These are phyloP conservation scores for Camelus bactrianus DNA, from an alignment of 2,113 vertebrate species.

Conservation along the genomic window DNA sequence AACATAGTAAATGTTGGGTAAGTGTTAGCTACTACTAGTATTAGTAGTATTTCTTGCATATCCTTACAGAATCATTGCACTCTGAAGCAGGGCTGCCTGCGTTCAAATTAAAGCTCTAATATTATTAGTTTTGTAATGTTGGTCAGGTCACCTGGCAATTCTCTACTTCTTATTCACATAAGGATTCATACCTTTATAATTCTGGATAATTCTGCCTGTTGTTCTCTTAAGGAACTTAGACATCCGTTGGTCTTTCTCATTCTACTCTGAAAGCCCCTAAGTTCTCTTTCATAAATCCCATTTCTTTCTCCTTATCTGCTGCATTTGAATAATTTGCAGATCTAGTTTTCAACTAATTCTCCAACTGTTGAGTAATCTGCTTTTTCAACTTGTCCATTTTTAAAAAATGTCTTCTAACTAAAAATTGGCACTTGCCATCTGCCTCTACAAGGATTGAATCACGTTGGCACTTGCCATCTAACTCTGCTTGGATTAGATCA, in stretches of 20 bases:
- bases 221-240: background rate
- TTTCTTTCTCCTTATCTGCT: constrained; percentile 25
- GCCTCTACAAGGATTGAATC: too few species aligned
- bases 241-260: background rate
- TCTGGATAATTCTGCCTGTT: background rate
- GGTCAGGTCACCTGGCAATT: background rate
- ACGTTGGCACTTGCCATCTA: too few species aligned
- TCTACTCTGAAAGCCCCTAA: background rate
- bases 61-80: background rate
- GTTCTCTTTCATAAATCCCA: background rate
- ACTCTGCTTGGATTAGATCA: too few species aligned
- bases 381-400: background rate
- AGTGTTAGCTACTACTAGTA: background rate
- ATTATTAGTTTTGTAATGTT: background rate
- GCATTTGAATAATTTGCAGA: constrained; percentile 7
- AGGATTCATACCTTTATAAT: background rate
- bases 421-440: too few species aligned
- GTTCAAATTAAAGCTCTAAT: background rate
- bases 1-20: background rate
- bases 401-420: too few species aligned
- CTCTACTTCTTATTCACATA: background rate
- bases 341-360: background rate
- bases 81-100: background rate
- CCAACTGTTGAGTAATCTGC: background rate
- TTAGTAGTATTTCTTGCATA: background rate